Conservation (phyloP, 2,888 invertebrate genomes). For the Lasioglossum zephyrum region DNA sequence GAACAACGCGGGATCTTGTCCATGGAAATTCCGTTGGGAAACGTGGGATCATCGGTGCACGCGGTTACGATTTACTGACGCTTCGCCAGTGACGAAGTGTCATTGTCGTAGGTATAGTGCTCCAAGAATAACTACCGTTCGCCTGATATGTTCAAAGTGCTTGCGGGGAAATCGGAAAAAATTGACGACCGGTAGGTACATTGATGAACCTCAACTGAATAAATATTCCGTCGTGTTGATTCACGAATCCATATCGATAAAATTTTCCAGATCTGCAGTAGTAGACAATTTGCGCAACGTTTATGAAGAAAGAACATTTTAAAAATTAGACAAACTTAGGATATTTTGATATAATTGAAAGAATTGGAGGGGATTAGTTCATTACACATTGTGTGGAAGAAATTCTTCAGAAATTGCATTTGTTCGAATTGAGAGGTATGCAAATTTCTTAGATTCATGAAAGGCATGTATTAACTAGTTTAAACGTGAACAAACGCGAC, state of each 20-base stretch:
- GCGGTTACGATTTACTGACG: slow-evolving; percentile 12
- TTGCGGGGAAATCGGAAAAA: neutral
- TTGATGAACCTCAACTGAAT: neutral
- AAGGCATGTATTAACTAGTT: too few relatives aligned
- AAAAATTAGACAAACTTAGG: too few relatives aligned
- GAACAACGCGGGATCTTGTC: slow-evolving; percentile 36
- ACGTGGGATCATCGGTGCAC: slow-evolving; percentile 24
- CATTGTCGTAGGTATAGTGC: neutral
- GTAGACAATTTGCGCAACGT: neutral
- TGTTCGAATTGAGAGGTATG: too few relatives aligned
- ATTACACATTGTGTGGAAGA: too few relatives aligned
- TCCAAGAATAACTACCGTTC: neutral
- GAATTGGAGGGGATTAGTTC: too few relatives aligned
- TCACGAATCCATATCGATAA: neutral
- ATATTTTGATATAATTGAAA: too few relatives aligned
- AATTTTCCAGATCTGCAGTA: neutral
- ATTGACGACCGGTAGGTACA: neutral
- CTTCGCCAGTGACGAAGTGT: slow-evolving; percentile 13
- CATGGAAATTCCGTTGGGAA: neutral
- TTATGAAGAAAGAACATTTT: neutral
- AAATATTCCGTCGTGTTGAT: too few relatives aligned
- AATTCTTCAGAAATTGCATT: too few relatives aligned
- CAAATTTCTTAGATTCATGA: too few relatives aligned
- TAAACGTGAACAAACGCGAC: too few relatives aligned
- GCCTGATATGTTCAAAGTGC: neutral